Percentiles rank a stretch among this genome's conserved stretches.
These are phyloP conservation scores for Papilio xuthus DNA, from an alignment of 1,140 invertebrate genomes.

Conservation along the genomic window DNA sequence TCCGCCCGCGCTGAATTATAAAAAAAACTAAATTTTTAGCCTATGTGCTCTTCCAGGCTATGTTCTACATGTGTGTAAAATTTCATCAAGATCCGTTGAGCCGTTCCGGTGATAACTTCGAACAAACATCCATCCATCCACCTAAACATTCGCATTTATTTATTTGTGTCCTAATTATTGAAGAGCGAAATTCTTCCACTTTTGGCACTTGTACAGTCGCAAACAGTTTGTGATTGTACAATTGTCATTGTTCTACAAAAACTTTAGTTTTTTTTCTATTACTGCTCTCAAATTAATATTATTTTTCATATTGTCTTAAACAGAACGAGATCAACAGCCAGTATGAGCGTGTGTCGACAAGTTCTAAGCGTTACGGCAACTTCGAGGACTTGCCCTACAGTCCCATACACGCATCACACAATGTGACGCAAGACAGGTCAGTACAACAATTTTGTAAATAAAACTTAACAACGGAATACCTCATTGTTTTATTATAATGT, in stretches of 20 bases:
- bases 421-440: constrained; percentile 68
- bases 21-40: no score
- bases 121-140: no score
- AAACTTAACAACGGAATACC: background rate
- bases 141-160: background rate
- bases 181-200: background rate
- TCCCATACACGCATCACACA: constrained; percentile 61
- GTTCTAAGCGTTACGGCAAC: constrained; percentile 51
- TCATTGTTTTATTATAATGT: no score
- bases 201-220: background rate
- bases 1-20: no score
- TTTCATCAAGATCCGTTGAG: no score
- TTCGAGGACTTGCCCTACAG: constrained; percentile 70
- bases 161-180: background rate
- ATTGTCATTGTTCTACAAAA: no score
- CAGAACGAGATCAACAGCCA: constrained; percentile 10
- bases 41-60: no score
- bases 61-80: no score
- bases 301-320: background rate
- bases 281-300: background rate
- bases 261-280: no score
- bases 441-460: constrained; percentile 18
- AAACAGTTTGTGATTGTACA: no score
- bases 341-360: constrained; percentile 1
- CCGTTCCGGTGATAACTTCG: no score